phyloP scores from a whole-genome alignment of 2,797 vertebrate genomes.

The Nasua narica region DNA sequence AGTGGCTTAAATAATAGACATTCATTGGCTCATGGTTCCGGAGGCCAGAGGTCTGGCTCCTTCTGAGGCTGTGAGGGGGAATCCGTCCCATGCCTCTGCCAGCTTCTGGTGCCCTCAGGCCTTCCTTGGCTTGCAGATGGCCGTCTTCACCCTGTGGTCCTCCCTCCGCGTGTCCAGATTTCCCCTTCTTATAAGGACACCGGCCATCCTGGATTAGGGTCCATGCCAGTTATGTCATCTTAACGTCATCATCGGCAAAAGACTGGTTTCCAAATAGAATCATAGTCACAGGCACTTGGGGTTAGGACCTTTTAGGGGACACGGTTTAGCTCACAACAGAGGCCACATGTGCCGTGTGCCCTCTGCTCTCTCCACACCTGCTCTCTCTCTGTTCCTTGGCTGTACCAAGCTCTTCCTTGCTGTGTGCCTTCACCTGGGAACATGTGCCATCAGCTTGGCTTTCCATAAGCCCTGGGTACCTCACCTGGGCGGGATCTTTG shows the following conservation, averaged over 20 bases:
- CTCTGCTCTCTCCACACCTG: background rate
- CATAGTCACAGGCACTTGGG: background rate
- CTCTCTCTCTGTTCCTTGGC: background rate
- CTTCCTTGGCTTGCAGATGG: background rate
- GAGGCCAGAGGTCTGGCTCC: background rate
- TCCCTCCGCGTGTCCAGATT: background rate
- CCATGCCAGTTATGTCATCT: background rate
- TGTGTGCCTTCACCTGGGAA: background rate
- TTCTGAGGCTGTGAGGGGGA: background rate
- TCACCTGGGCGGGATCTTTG: background rate
- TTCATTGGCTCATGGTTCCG: no score
- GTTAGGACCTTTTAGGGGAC: background rate
- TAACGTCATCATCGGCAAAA: background rate
- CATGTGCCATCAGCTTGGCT: rapidly evolving
- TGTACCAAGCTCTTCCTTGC: background rate
- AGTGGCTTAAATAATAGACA: background rate
- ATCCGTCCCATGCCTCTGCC: rapidly evolving
- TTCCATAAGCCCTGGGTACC: background rate
- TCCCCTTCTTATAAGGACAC: background rate
- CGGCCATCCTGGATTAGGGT: background rate
- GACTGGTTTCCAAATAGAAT: background rate
- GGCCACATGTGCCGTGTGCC: rapidly evolving
- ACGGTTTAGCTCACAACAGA: background rate
- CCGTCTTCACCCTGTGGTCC: background rate
- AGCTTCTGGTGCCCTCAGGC: background rate